Evolutionary conservation across 1,140 invertebrate genomes (phyloP), one percentile per base, ranked within the genome.

Genomic region (Penaeus chinensis): DNA sequence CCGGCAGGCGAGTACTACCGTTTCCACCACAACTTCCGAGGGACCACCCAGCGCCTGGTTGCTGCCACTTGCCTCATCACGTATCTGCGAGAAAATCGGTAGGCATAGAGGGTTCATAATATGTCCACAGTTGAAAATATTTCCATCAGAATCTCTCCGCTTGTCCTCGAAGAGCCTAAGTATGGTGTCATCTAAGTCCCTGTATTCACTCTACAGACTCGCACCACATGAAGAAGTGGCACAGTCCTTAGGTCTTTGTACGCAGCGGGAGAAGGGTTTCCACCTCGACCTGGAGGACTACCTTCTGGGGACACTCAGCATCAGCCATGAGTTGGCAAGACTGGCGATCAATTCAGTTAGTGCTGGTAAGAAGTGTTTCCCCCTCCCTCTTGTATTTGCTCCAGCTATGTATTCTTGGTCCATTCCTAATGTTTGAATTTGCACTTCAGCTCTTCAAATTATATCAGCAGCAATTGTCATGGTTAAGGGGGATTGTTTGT

Each of bases 241-340:
- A 37, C 54, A 74, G n/a, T 83, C 79, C 66, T 54, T 84, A 22
- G 85, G 85, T 13, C 62, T 87, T n/a, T 83, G 86, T 82, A 87
- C 86, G 63, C 86, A 82, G 16, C 54, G 82, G 22, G 89, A 90
- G 66, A 93, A 96, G 37, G 96, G 96, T 2, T 97, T 98, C 91
- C 96, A 98, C 91, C 92, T 98, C 85, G 97, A 98, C 90, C 93
- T 98, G 32, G 97, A 99, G 92, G 97, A 98, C 91, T 98, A 96
- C 91, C 92, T 99, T 20, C 94, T 96, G 91, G 97, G 97, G 5
- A 92, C 98, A 13, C 92, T 98, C 32, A 94, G 95, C 91, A 92
- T 98, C 79, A 95, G 96, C 47, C 95, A 95, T 71, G 97, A 98
- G 94, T 92, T 98, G 93, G 96, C 96, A 93, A 93, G 92, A 92